phyloP scores from a whole-genome alignment of 2,797 vertebrate species.

The Mus caroli region DNA sequence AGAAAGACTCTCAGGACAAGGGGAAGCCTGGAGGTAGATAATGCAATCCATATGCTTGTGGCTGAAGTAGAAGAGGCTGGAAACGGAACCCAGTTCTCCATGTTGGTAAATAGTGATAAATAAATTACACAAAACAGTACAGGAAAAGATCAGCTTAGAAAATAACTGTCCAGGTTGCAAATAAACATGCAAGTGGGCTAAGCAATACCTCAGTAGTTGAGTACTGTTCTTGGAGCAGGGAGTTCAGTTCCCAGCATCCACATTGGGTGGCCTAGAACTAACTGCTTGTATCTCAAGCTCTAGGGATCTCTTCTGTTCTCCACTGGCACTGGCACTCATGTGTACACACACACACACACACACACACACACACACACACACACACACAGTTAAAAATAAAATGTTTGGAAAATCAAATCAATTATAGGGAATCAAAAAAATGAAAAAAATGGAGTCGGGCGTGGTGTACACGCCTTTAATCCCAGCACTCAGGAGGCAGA shows the following conservation, averaged over 20 bases:
- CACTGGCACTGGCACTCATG: not conserved
- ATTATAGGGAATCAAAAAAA: slow-evolving; percentile 26
- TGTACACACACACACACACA: not conserved
- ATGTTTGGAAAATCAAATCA: not conserved
- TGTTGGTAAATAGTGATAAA: not conserved
- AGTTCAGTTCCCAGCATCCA: not conserved
- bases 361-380: not conserved
- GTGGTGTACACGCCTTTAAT: no score
- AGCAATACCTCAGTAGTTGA: not conserved
- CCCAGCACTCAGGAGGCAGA: no score
- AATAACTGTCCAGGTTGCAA: not conserved
- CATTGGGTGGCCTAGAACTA: not conserved
- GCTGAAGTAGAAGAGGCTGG: not conserved
- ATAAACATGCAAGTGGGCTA: not conserved
- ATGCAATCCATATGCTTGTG: not conserved
- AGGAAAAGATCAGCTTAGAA: not conserved
- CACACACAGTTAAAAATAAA: not conserved
- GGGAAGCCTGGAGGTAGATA: not conserved
- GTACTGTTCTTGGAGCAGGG: not conserved
- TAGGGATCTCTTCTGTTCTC: not conserved
- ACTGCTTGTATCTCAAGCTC: not conserved
- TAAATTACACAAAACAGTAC: not conserved
- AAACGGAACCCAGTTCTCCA: not conserved
- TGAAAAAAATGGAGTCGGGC: not conserved
- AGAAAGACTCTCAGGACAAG: not conserved